phyloP scores from a whole-genome alignment of 2,888 invertebrate genomes.

The Plagodis dolabraria region DNA sequence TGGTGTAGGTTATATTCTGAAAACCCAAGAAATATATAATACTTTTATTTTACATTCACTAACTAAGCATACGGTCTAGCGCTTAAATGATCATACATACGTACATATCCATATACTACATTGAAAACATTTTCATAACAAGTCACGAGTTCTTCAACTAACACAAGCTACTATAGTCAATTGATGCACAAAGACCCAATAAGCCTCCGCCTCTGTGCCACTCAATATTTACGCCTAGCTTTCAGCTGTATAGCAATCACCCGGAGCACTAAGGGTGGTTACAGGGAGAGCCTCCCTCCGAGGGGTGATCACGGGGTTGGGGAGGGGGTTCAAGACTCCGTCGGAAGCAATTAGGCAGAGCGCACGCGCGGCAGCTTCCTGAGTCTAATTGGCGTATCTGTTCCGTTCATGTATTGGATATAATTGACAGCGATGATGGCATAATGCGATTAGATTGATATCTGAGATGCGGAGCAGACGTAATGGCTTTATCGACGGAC shows the following conservation, averaged over 20 bases:
- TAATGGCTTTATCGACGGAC: no score
- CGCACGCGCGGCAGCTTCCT: slow-evolving; percentile 79
- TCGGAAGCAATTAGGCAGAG: slow-evolving; percentile 78
- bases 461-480: slow-evolving; percentile 37
- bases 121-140: no score
- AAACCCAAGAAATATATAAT: no score
- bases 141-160: no score
- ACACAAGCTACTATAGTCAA: not conserved
- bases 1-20: no score
- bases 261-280: slow-evolving; percentile 43
- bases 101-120: no score
- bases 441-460: slow-evolving; percentile 60
- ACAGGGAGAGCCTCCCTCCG: slow-evolving; percentile 18
- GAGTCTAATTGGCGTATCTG: slow-evolving; percentile 78
- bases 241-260: slow-evolving; percentile 43
- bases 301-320: slow-evolving; percentile 16
- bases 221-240: slow-evolving; percentile 41
- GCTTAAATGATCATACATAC: no score
- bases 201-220: slow-evolving; percentile 17
- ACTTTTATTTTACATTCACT: no score
- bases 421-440: slow-evolving; percentile 69
- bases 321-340: slow-evolving; percentile 42
- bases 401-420: slow-evolving; percentile 70
- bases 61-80: no score
- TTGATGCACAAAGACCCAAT: slow-evolving; percentile 19